phyloP scores from a whole-genome alignment of 2,113 vertebrate species.

The Alethe castanea region DNA sequence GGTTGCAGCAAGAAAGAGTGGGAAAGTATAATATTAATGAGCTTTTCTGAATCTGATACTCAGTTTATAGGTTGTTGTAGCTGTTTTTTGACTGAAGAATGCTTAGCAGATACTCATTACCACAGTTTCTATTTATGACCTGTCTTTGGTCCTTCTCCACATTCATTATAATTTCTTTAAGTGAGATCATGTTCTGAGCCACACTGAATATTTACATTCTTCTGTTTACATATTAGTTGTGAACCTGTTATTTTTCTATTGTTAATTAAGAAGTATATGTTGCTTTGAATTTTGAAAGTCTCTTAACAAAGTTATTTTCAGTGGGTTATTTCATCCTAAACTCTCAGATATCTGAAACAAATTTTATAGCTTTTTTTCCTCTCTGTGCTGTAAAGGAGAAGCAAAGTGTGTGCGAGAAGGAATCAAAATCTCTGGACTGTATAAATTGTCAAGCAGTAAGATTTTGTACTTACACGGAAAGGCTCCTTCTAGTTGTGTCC shows the following conservation, averaged over 20 bases:
- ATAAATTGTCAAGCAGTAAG: slow-evolving; percentile 67
- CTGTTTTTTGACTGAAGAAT: neutral
- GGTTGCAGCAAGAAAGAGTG: neutral
- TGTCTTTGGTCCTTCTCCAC: neutral
- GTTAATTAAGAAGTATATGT: neutral
- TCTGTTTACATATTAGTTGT: neutral
- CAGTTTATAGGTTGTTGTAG: neutral
- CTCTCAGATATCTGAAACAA: neutral
- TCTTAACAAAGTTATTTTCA: neutral
- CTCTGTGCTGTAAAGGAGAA: slow-evolving; percentile 67
- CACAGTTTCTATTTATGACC: neutral
- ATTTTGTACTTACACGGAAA: slow-evolving; percentile 78
- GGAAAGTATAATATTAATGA: neutral
- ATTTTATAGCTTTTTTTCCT: neutral
- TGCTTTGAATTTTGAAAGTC: neutral
- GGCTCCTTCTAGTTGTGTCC: slow-evolving; percentile 76
- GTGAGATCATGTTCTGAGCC: neutral
- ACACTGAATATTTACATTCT: neutral
- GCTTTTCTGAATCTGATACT: neutral
- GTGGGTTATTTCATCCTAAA: neutral
- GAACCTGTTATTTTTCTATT: neutral
- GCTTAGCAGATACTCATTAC: neutral
- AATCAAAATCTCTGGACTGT: slow-evolving; percentile 70
- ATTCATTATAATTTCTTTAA: neutral
- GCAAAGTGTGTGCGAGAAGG: slow-evolving; percentile 70